phyloP scores from a whole-genome alignment of 2,797 vertebrate genomes.

The Crocodylus rhombifer region DNA sequence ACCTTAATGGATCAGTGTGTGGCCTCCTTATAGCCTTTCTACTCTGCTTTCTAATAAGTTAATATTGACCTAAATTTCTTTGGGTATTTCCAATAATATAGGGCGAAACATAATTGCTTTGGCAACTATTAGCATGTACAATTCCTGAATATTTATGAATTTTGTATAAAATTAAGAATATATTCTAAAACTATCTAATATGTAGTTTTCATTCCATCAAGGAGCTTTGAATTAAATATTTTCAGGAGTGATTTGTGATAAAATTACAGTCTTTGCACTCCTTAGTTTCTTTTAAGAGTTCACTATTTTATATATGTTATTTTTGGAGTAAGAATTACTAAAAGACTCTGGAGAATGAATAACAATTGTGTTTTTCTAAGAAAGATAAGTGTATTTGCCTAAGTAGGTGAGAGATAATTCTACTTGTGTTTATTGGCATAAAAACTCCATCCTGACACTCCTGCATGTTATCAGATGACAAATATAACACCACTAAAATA shows the following conservation, averaged over 20 bases:
- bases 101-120: not conserved
- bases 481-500: not conserved
- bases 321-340: not conserved
- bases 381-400: not conserved
- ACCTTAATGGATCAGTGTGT: not conserved
- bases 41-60: not conserved
- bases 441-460: not conserved
- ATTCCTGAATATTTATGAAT: not conserved
- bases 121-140: not conserved
- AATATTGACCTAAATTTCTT: not conserved
- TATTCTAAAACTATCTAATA: not conserved
- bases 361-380: not conserved
- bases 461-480: not conserved
- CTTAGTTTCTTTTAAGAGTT: not conserved
- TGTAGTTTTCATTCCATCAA: not conserved
- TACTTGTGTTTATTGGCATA: not conserved
- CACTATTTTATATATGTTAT: not conserved
- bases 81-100: not conserved
- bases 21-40: conserved; percentile 26
- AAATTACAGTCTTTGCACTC: not conserved
- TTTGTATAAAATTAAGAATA: not conserved
- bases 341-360: not conserved
- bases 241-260: not conserved
- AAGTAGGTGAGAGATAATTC: not conserved
- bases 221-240: not conserved